These are phyloP conservation scores for Myotis yumanensis DNA, from an alignment of 2,113 vertebrate species.

Conservation along the genomic window DNA sequence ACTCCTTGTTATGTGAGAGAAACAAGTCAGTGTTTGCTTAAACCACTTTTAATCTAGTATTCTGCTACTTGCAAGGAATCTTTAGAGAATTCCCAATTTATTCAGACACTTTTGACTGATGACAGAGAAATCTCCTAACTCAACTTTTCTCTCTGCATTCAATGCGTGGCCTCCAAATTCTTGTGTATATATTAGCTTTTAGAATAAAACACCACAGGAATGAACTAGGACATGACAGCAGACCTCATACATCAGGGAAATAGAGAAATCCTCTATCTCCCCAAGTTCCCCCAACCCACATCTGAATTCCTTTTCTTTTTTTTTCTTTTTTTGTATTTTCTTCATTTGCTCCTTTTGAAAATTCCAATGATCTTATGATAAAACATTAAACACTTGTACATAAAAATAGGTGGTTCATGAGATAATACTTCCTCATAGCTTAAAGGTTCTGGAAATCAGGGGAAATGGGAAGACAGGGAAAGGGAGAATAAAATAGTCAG, in stretches of 20 bases:
- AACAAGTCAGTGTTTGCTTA: background rate
- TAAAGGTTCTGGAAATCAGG: background rate
- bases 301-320: background rate
- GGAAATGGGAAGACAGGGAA: background rate
- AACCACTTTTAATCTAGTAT: background rate
- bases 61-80: background rate
- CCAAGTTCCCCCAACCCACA: accelerated
- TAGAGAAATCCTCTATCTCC: background rate
- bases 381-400: background rate
- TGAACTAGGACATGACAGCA: background rate
- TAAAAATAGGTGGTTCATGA: background rate
- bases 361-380: background rate
- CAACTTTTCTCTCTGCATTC: background rate
- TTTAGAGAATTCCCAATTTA: background rate
- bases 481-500: background rate
- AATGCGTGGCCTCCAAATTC: background rate
- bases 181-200: slow-evolving; percentile 8
- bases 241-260: background rate
- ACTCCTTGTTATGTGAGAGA: background rate
- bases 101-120: background rate
- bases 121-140: background rate
- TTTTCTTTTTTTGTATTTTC: background rate
- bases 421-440: background rate
- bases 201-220: background rate
- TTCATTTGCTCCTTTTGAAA: background rate